Base-by-base conservation (phyloP, 2,797 vertebrate genomes). In the Notoglanidium macrostoma region DNA sequence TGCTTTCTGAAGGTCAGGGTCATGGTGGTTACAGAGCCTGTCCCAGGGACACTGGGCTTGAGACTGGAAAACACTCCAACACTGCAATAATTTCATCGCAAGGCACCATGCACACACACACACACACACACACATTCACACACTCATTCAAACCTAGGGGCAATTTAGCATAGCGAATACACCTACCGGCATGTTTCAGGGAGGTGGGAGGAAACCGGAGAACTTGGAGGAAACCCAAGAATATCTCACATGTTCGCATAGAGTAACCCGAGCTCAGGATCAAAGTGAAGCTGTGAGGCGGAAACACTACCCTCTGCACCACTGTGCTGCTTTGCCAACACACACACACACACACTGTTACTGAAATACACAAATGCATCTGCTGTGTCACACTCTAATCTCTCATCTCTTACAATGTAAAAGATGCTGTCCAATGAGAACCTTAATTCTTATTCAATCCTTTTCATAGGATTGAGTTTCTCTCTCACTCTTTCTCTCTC, bases 261-360 rank as follows among this genome's bases (percentile, higher is more conserved):
- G 44, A 23, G 61, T 83, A 51, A 83, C 44, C 44, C 1, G 44
- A 83, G 26, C 61, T 65, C 46, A 7, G 44, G 61, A 83, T 83
- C 80, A 83, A 83, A 83, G 61, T 51, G 44, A 8, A 67, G 44
- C 59, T 67, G 57, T 81, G 80, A 83, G 44, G 61, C 0, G 44
- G 61, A 83, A 82, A 82, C 40, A n/a, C 61, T 49, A 65, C 26
- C 44, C 44, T 29, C 26, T 11, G 61, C 59, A 49, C 26, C 59
- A 29, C 14, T 29, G 57, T 19, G 79, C 79, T 82, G 79, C 59
- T 26, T 65, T 82, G 79, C 59, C 79, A 82, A 57, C 17, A 57
- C 55, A 57, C 46, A 57, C 55, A 59, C 14, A 68, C 65, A 35
- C 29, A 68, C 32, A 68, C 57, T 15, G 35, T 46, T 80, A 63